phyloP scores from a whole-genome alignment of 1,140 invertebrate genomes.

The Pachyrhynchus sulphureomaculatus region DNA sequence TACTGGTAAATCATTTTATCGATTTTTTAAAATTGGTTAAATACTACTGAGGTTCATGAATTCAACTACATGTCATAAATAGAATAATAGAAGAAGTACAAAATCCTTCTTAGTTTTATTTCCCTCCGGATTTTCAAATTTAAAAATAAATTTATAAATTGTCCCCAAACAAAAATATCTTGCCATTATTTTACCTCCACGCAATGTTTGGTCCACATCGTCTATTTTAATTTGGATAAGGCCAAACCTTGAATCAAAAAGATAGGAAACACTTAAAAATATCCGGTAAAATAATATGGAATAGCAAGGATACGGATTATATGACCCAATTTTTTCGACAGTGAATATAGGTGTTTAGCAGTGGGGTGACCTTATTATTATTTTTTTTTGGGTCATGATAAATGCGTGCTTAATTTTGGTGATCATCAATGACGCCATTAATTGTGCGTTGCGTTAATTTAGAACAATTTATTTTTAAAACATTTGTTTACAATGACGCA shows the following conservation, averaged over 20 bases:
- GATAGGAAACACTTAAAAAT: neutral
- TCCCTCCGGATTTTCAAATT: no score
- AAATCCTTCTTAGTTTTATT: no score
- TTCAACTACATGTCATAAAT: no score
- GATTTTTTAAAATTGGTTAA: no score
- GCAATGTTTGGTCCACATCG: neutral
- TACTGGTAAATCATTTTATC: no score
- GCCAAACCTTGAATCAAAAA: neutral
- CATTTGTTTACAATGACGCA: no score
- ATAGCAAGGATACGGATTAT: constrained; percentile 5
- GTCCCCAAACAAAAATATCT: neutral
- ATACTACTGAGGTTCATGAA: no score
- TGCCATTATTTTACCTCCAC: neutral
- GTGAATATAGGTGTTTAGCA: neutral
- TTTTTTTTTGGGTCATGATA: constrained; percentile 17
- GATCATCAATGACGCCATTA: neutral
- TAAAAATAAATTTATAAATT: no score
- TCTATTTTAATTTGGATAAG: neutral
- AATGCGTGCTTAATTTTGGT: constrained; percentile 10
- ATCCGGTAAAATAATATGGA: neutral
- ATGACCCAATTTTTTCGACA: constrained; percentile 11
- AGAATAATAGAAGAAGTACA: no score
- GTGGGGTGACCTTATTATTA: constrained; percentile 3
- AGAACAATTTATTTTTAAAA: no score
- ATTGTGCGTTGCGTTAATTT: neutral